Evolutionary conservation across 2,888 invertebrate species (phyloP), one percentile per base, ranked within the genome.

Genomic region (Neria commutata): DNA sequence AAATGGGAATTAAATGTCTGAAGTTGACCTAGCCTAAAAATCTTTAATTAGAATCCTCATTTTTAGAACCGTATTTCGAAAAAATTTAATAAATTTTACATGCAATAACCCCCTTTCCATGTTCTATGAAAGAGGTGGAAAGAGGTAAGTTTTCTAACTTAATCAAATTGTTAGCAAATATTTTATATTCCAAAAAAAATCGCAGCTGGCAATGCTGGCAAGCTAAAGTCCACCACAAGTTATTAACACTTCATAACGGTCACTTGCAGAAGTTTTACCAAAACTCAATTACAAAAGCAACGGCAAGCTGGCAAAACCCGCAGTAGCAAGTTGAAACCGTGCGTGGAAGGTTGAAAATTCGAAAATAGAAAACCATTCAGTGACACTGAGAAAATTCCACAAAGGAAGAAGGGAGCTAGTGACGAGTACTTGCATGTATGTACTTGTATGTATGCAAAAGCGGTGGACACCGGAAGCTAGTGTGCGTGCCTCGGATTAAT

Each of bases 311-410:
- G 16, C 37, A 51, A 61, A 56, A 42, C 62, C 51, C 58, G 59
- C 73, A 78, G 76, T 78, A 68, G 68, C 68, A 65, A 67, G 67
- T 70, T 64, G 69, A 61, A 67, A 65, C 64, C 67, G 45, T 54
- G 25, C 56, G 67, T 60, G 65, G 49, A 46, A 61, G 47, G 19
- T 47, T 19, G 45, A 46, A 48, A 55, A 54, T 25, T 53, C 2
- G 26, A 54, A 54, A 34, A 33, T n/a, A 33, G 47, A 51, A 60
- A 37, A 49, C 29, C 29, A 29, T 29, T 29, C 11, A 11, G 11
- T 29, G 29, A 8, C 6, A 6, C 11, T 11, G 29, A 29, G 11
- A 29, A 6, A 29, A 11, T 29, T 6, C 29, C 29, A 37, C n/a
- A 11, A 37, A 37, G 34, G 48, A 40, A 49, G 21, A 24, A 25